Evolutionary conservation across 2,113 vertebrate genomes (phyloP), one percentile per base, ranked within the genome.

Genomic region (Pica pica): DNA sequence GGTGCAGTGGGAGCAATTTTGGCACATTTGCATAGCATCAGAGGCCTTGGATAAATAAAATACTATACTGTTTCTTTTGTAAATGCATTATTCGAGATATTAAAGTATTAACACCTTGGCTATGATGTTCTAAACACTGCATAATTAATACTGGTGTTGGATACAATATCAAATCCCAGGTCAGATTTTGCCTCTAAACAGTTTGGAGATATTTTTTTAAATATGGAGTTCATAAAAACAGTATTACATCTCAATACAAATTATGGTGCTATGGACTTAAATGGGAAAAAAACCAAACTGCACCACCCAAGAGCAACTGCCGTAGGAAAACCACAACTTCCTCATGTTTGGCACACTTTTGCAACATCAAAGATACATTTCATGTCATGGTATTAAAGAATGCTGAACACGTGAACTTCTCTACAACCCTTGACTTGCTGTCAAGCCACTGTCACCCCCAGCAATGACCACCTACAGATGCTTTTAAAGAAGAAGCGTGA

Each of bases 251-350:
- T 91, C 20, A 46, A 20, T 16, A 67, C 18, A 78, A 77, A 81
- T 46, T 9, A 68, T 26, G 13, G 21, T 73, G 30, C 30, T 50
- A 46, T 4, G 13, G 30, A 50, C 30, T 37, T 30, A 7, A 59
- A 49, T 2, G 30, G 63, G 18, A 70, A 77, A 90, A 7, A 16
- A 8, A 73, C 21, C 28, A 85, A 69, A 76, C 31, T 27, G 49
- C 21, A 76, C 12, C 21, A 74, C 22, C 16, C 59, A 65, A 61
- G 44, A 83, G 22, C 82, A 85, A 52, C 20, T 24, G 6, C 14
- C 0, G 0, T 30, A 61, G 67, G 44, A 84, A 37, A 53, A 68
- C 10, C 24, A 56, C 0, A 4, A 26, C 8, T 9, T 30, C 24
- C n/a, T 47, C n/a, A 53, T 5, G n/a, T 31, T 69, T 74, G 47